These are phyloP conservation scores for Drosophila repletoides DNA, from an alignment of 1,140 invertebrate species.

Conservation along the genomic window DNA sequence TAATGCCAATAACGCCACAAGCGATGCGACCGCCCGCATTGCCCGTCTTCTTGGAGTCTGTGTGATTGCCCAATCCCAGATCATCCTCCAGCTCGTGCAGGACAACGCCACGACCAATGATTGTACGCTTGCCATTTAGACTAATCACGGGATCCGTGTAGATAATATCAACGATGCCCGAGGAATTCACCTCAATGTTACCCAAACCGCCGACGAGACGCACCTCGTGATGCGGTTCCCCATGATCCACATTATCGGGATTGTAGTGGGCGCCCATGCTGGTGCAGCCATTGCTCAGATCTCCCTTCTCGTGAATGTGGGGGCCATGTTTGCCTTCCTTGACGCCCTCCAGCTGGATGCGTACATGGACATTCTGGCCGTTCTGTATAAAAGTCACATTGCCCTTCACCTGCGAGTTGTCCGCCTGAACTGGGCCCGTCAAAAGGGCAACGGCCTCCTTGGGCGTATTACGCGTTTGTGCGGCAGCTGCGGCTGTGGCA, in stretches of 20 bases:
- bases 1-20: slow-evolving; percentile 91
- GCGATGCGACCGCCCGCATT: slow-evolving; percentile 89
- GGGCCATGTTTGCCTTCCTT: slow-evolving; percentile 90
- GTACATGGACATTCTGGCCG: slow-evolving; percentile 85
- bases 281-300: slow-evolving; percentile 88
- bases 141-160: slow-evolving; percentile 87
- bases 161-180: slow-evolving; percentile 85
- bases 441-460: slow-evolving; percentile 73
- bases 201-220: slow-evolving; percentile 96
- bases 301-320: slow-evolving; percentile 94
- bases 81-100: slow-evolving; percentile 90
- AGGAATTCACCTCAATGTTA: slow-evolving; percentile 87
- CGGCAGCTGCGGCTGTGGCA: slow-evolving; percentile 46
- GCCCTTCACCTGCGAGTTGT: slow-evolving; percentile 83
- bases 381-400: slow-evolving; percentile 85
- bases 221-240: slow-evolving; percentile 86
- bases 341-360: slow-evolving; percentile 89
- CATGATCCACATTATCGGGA: slow-evolving; percentile 88
- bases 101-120: slow-evolving; percentile 91
- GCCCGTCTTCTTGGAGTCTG: slow-evolving; percentile 90
- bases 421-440: slow-evolving; percentile 50
- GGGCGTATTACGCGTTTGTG: slow-evolving; percentile 55
- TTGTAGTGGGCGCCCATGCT: slow-evolving; percentile 91
- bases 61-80: slow-evolving; percentile 87
- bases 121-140: slow-evolving; percentile 85